Evolutionary conservation across 2,888 invertebrate species (phyloP), one percentile per base, ranked within the genome.

Genomic region (Ormyrus nitidulus): DNA sequence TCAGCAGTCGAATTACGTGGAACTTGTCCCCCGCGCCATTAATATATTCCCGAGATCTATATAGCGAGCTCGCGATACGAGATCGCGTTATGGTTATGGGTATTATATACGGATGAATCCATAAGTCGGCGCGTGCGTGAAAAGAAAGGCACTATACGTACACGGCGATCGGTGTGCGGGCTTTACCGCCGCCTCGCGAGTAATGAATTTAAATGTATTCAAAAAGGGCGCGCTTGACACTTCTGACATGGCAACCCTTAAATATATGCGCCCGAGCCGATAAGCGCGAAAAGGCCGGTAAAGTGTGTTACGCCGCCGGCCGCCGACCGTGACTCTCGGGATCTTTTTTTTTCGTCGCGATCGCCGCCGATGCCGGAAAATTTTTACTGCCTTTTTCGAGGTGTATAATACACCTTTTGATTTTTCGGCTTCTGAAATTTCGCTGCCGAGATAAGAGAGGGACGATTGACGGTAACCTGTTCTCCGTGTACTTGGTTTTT

Each of bases 161-260:
- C 19, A 19, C 19, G 19, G 0, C 19, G 19, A 19, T 19, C 19
- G 19, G 19, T 2, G 54, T 44, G 53, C 51, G 59, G 46, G 65
- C 53, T 19, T 19, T 19, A 19, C 19, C 19, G 19, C 19, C 19
- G 13, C 2, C 19, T 66, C 69, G 44, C 72, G 51, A 34, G 13
- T 89, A 89, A 89, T 89, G 87, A 89, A 89, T 89, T 89, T 89
- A 89, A 89, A 89, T 89, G 86, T 89, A 89, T 89, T 89, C 89
- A 89, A 68, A 81, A 89, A 87, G 89, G 89, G 88, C 88, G 89
- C 85, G 87, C 88, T 86, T 88, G 88, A 86, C 86, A 88, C 87
- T 87, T 19, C 19, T 87, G 88, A 88, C 89, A 87, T 87, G 89
- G 87, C 88, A 87, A 87, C 89, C 89, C 88, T 89, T 88, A 88